Percentiles rank a stretch among this genome's conserved stretches.
phyloP scores from a whole-genome alignment of 2,797 vertebrate species.

The Tarsius wallacei region DNA sequence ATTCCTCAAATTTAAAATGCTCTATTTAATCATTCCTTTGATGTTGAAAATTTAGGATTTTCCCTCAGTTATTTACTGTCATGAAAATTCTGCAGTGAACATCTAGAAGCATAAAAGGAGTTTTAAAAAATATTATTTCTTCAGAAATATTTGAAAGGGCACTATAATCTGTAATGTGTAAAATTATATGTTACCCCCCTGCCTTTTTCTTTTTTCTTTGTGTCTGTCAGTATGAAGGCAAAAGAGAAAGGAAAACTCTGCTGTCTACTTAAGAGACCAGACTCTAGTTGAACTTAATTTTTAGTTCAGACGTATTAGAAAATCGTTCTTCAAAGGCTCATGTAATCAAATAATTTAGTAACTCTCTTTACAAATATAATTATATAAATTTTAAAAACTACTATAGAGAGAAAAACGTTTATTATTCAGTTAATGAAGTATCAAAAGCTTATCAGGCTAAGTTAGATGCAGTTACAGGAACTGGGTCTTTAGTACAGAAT shows the following conservation, averaged over 20 bases:
- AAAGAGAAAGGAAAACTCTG: not conserved
- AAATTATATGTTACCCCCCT: not conserved
- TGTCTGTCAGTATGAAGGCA: not conserved
- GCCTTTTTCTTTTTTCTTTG: not conserved
- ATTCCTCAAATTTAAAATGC: not conserved
- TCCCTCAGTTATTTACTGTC: not conserved
- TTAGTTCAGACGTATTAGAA: not conserved
- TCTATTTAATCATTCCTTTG: not conserved
- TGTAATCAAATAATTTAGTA: not conserved
- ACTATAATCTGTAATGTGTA: not conserved
- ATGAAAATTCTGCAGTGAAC: not conserved
- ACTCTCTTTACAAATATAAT: conserved; percentile 32
- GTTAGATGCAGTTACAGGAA: not conserved
- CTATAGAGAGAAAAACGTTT: not conserved
- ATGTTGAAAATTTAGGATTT: not conserved
- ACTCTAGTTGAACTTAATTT: not conserved
- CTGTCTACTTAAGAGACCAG: not conserved
- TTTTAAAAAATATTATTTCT: not conserved
- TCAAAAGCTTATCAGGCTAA: not conserved
- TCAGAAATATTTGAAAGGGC: not conserved
- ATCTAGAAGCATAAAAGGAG: not conserved
- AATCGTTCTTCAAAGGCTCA: not conserved
- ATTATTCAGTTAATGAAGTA: not conserved
- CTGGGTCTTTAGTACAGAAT: not conserved
- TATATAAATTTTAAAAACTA: conserved; percentile 25